Percentiles rank a stretch among this genome's conserved stretches.
phyloP scores from a whole-genome alignment of 2,113 vertebrate genomes.

The Bubo scandiacus region DNA sequence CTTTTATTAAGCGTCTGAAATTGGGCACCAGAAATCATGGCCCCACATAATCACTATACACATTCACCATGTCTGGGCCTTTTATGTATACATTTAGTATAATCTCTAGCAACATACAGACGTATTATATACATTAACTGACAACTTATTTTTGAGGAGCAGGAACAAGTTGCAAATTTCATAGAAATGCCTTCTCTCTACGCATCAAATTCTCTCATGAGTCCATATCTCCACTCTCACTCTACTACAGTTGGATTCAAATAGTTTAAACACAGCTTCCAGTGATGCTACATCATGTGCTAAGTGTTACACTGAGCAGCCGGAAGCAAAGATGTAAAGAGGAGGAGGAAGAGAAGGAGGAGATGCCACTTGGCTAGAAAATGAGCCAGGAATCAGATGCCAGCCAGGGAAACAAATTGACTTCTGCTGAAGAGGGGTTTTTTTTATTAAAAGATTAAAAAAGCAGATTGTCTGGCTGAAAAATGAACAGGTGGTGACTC shows the following conservation, averaged over 20 bases:
- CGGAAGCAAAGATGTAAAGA: not conserved
- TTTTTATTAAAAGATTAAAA: conserved; percentile 13
- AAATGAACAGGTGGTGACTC: conserved; percentile 47
- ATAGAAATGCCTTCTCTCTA: not conserved
- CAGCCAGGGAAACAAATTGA: conserved; percentile 11
- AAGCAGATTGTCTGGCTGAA: conserved; percentile 52
- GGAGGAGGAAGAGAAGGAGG: not conserved
- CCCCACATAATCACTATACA: not conserved
- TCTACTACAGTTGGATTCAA: not conserved
- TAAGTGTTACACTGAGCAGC: conserved; percentile 4
- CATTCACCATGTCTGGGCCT: not conserved
- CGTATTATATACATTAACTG: not conserved
- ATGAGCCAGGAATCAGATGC: not conserved
- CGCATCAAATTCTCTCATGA: not conserved
- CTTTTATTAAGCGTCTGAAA: not conserved
- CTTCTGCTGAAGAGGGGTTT: not conserved
- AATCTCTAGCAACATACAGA: not conserved
- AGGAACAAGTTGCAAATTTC: not conserved
- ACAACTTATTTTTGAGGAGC: not conserved
- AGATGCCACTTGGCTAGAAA: not conserved
- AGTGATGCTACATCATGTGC: not conserved
- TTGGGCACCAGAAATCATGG: not conserved
- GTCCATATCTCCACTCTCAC: not conserved
- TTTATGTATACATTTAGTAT: not conserved
- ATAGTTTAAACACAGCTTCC: not conserved